Percentiles rank a stretch among this genome's conserved stretches.
phyloP scores from a whole-genome alignment of 2,797 vertebrate genomes.

The Sebastes diploproa region DNA sequence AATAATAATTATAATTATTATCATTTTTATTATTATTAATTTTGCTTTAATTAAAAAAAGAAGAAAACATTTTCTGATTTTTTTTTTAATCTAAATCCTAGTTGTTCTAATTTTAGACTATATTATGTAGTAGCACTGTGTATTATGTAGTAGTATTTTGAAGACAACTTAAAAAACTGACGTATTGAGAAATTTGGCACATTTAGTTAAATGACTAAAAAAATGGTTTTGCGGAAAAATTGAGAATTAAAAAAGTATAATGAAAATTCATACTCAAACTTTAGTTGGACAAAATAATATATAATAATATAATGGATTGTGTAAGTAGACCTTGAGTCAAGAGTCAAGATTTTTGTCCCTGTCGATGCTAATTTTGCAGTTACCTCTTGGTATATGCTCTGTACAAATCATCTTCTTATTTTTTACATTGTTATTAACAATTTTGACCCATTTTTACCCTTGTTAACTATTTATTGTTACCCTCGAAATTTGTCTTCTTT shows the following conservation, averaged over 20 bases:
- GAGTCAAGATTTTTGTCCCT: too few species aligned
- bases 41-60: neutral
- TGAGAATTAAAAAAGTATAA: neutral
- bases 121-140: too few species aligned
- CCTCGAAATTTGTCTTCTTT: neutral
- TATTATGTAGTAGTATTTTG: too few species aligned
- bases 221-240: neutral
- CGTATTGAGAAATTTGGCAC: neutral
- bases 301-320: too few species aligned
- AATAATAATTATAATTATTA: too few species aligned
- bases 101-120: neutral
- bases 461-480: neutral
- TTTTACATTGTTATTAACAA: too few species aligned
- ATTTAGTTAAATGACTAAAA: neutral
- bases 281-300: neutral
- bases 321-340: too few species aligned
- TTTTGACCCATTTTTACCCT: neutral
- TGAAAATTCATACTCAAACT: neutral
- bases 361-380: too few species aligned
- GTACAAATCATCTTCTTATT: too few species aligned
- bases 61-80: neutral
- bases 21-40: neutral
- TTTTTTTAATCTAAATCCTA: neutral
- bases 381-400: too few species aligned
- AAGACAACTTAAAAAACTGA: too few species aligned